A percentile compares a stretch with the other conserved stretches of the same genome.
Conservation (phyloP, 2,113 vertebrate species). For the Engystomops pustulosus region DNA sequence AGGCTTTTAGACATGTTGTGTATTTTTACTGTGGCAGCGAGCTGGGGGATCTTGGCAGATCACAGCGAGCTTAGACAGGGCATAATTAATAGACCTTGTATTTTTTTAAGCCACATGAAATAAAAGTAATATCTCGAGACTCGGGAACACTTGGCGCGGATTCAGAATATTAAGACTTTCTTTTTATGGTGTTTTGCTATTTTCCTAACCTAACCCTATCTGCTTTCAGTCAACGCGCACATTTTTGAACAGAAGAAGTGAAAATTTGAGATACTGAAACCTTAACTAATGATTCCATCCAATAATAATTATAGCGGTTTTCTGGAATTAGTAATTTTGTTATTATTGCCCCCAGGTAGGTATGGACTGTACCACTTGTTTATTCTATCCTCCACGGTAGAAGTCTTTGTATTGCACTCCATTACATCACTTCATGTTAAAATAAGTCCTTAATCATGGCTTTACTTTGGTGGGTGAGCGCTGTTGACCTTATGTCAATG, state of each 20-base stretch:
- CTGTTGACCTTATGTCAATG: no score
- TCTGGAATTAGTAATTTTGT: no score
- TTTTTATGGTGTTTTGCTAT: neutral
- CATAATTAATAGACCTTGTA: constrained; percentile 16
- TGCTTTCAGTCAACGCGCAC: neutral
- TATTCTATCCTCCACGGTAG: no score
- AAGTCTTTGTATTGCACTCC: no score
- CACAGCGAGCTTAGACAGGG: neutral
- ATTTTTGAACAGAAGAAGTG: neutral
- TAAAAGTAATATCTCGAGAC: constrained; percentile 6
- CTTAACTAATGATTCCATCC: no score
- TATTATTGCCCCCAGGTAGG: no score
- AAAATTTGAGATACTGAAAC: no score
- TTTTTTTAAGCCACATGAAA: constrained; percentile 23
- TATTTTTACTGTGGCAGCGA: constrained; percentile 32
- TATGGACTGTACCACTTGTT: no score
- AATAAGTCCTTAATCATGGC: no score
- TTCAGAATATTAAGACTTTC: constrained; percentile 4
- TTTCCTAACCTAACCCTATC: neutral
- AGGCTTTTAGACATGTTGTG: constrained; percentile 38
- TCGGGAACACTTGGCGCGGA: neutral
- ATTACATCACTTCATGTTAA: no score
- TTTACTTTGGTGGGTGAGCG: no score
- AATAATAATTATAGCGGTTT: no score
- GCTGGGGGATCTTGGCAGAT: constrained; percentile 39